phyloP scores from a whole-genome alignment of 2,888 invertebrate species.

The Camponotus fellah region DNA sequence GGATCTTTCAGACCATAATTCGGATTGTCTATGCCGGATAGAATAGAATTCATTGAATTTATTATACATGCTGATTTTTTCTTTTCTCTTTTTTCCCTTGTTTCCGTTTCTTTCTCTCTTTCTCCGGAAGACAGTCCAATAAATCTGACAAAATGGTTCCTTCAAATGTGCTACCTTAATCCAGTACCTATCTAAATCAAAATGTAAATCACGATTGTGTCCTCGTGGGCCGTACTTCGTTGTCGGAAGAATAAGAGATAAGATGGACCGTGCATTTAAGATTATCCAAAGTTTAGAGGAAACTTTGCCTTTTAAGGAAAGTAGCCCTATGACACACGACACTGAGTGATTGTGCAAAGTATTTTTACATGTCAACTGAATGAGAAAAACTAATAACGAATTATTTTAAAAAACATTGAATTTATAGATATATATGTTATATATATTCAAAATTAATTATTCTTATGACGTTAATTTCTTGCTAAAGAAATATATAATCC shows the following conservation, averaged over 20 bases:
- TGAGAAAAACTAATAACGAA: neutral
- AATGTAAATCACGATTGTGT: slow-evolving; percentile 68
- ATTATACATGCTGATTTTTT: neutral
- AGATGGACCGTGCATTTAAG: slow-evolving; percentile 59
- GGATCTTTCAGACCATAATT: slow-evolving; percentile 20
- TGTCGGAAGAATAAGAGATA: slow-evolving; percentile 62
- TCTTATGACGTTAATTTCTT: neutral
- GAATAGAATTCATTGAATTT: neutral
- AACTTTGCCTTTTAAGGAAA: slow-evolving; percentile 28
- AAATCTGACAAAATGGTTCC: slow-evolving; percentile 66
- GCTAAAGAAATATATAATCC: neutral
- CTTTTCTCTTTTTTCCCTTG: neutral
- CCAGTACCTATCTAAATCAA: slow-evolving; percentile 67
- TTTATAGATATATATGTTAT: neutral
- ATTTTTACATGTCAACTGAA: neutral
- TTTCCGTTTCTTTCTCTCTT: slow-evolving; percentile 14
- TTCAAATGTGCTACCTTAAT: slow-evolving; percentile 69
- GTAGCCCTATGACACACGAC: slow-evolving; percentile 1
- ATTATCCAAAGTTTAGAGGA: slow-evolving; percentile 50
- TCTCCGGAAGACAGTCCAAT: slow-evolving; percentile 48
- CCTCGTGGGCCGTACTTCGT: slow-evolving; percentile 54
- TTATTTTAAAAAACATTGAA: neutral
- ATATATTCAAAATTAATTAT: neutral
- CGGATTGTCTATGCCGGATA: neutral
- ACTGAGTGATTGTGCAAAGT: neutral